Evolutionary conservation across 2,888 invertebrate species (phyloP).

Genomic region (Lasioglossum figueresi): DNA sequence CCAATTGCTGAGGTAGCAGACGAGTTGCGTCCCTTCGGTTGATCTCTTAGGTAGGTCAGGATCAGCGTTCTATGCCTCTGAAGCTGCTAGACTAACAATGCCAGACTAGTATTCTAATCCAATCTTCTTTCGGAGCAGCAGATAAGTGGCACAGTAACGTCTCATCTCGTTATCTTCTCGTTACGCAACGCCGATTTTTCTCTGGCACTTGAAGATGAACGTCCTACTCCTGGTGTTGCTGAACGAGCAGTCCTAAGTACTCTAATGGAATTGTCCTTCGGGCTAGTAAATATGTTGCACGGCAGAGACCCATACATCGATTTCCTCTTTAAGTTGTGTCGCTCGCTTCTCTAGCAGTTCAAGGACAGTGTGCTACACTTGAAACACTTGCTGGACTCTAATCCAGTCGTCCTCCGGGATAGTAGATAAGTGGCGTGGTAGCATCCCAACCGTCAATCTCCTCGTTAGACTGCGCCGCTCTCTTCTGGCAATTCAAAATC

Average conservation of each 20-base stretch:
- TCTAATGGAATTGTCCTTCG: background rate
- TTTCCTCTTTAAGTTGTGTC: background rate
- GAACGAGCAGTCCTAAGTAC: background rate
- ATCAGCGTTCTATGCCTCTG: conserved; percentile 69
- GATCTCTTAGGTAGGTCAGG: conserved; percentile 74
- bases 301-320: background rate
- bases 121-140: background rate
- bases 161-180: background rate
- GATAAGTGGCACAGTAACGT: background rate
- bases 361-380: background rate
- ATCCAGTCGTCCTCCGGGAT: conserved; percentile 54
- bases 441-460: conserved; percentile 79
- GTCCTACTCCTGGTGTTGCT: background rate
- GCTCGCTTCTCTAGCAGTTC: background rate
- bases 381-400: background rate
- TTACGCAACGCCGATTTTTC: background rate
- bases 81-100: conserved; percentile 73
- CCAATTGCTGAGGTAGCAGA: conserved; percentile 62
- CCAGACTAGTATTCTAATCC: background rate
- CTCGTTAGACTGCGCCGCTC: conserved; percentile 76
- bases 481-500: conserved; percentile 68
- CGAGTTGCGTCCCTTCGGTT: conserved; percentile 78
- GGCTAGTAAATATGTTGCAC: background rate
- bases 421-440: conserved; percentile 73
- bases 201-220: background rate